A percentile compares a stretch with the other conserved stretches of the same genome.
Conservation (phyloP, 2,113 vertebrate species). For the Tyrannus savana region DNA sequence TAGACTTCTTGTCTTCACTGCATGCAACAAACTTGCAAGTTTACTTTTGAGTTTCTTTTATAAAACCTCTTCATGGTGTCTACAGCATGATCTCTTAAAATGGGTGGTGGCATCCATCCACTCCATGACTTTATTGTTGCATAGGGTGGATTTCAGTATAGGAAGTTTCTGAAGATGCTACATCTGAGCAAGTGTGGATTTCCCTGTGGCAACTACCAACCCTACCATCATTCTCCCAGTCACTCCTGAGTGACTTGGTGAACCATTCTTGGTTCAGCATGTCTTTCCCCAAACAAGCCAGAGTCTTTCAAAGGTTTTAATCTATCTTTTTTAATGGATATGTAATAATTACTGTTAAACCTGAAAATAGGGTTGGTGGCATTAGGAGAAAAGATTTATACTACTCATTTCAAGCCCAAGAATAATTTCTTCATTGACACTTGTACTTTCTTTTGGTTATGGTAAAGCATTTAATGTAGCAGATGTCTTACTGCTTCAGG, state of each 20-base stretch:
- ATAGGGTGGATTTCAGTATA: not conserved
- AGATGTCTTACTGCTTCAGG: not conserved
- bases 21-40: not conserved
- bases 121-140: not conserved
- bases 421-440: not conserved
- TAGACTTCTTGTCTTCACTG: not conserved
- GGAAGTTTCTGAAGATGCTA: not conserved
- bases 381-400: not conserved
- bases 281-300: not conserved
- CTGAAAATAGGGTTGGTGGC: not conserved
- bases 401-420: not conserved
- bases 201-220: not conserved
- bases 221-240: not conserved
- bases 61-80: not conserved
- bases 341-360: not conserved
- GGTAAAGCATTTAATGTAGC: not conserved
- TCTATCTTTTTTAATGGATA: not conserved
- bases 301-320: not conserved
- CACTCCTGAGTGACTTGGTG: fast-evolving
- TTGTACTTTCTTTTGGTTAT: not conserved
- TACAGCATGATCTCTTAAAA: not conserved
- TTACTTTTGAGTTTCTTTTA: not conserved
- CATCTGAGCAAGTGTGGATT: not conserved
- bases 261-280: not conserved
- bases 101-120: not conserved